Evolutionary conservation across 2,888 invertebrate species (phyloP), one percentile per base, ranked within the genome.

Genomic region (Chaetogeoica ovagalla): DNA sequence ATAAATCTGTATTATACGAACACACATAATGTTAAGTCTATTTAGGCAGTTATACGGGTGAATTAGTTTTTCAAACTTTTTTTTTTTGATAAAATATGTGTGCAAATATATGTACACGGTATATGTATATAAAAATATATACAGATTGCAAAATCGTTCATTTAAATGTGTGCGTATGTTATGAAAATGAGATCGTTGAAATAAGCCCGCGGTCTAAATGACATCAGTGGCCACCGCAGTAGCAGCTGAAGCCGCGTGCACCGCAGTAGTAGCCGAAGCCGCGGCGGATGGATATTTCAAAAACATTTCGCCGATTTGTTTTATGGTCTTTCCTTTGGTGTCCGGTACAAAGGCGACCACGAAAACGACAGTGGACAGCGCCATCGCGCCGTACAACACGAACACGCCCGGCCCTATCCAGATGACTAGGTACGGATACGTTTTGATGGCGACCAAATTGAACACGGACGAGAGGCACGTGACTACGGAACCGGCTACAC

Each of bases 361-460:
- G 39, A 73, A 79, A 3, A 71, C 57, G 4, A 70, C 13, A 7
- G 76, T 73, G 0, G 52, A 37, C 15, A 66, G 23, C 23, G 81
- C 57, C 15, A 82, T 17, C 7, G 63, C 23, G 2, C 75, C 82
- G 57, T 82, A 83, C 9, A 81, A 15, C 23, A 77, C 77, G 66
- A 81, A 82, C 4, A 81, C 89, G 57, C 87, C 85, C 43, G 86
- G 86, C 0, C 87, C 87, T 83, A 89, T 85, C 1, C 82, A 60
- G 0, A 82, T 48, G 15, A 86, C 83, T 87, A 89, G 87, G 48
- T 86, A 85, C 0, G 88, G 88, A 83, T 89, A 89, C 1, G 86
- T 85, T 83, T 90, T 90, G 0, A 89, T 86, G 3, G 87, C 87
- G 2, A 88, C 83, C 82, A 89, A 90, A 83, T 89, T 89, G 82